Evolutionary conservation across 2,888 invertebrate species (phyloP), one percentile per base, ranked within the genome.

Genomic region (Odontothrips loti): DNA sequence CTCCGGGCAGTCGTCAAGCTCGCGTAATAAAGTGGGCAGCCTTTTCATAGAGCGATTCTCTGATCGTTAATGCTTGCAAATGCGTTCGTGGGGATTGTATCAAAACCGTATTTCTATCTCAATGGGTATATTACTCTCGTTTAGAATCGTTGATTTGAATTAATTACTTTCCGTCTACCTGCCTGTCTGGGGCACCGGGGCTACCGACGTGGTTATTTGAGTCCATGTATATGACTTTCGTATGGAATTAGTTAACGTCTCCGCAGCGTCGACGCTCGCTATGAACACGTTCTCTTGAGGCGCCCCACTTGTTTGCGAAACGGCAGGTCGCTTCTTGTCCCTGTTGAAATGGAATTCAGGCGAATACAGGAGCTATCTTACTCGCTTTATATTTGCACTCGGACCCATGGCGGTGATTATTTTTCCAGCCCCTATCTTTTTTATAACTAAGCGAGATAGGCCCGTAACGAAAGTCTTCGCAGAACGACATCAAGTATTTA

Each of bases 91-190:
- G 68, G 68, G 68, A 27, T 75, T 75, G 68, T 75, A 75, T 75
- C 68, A 75, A 75, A 75, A 75, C 23, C 68, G 68, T 27, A 75
- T 23, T 75, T 75, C 68, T 75, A 75, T 75, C 27, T 23, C 23
- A 75, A 75, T 75, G 68, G 68, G 68, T 75, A 75, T 75, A 75
- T 75, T 75, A 75, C 68, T 75, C 68, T 75, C 68, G 68, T 75
- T 75, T 75, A 75, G 68, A 75, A n/a, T 75, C 68, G 68, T 75
- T 75, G 68, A 75, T 75, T 75, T 75, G 68, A 75, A 27, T 75
- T 75, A 75, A 75, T 75, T 75, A 27, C 68, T 27, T 75, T 75
- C 68, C 27, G 23, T 23, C 58, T 58, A 58, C 58, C 58, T 58
- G 58, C n/a, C 58, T 58, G 58, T 43, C 34, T 43, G 34, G 34